Evolutionary conservation across 2,797 vertebrate species (phyloP).

Genomic region (Aeoliscus strigatus): DNA sequence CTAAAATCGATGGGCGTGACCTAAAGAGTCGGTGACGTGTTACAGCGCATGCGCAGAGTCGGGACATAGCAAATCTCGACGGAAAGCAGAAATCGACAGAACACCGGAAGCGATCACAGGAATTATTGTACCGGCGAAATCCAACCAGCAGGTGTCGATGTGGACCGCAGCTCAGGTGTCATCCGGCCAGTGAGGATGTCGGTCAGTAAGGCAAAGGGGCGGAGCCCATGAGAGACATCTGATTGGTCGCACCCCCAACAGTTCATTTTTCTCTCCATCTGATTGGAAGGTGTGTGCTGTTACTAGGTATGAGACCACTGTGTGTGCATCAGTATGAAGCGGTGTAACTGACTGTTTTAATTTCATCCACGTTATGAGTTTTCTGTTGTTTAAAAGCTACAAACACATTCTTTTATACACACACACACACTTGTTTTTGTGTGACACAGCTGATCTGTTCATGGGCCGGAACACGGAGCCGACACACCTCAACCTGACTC

Average conservation of each 20-base stretch:
- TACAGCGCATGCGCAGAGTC: too few relatives aligned
- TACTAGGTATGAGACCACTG: slow-evolving; percentile 46
- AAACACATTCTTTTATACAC: too few relatives aligned
- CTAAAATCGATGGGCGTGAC: too few relatives aligned
- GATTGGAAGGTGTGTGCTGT: slow-evolving; percentile 57
- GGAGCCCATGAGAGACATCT: slow-evolving; percentile 32
- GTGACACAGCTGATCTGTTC: slow-evolving; percentile 20
- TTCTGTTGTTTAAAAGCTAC: slow-evolving; percentile 15
- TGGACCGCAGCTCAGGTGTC: slow-evolving; percentile 11
- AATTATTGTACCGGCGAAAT: not conserved
- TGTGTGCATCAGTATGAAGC: slow-evolving; percentile 17
- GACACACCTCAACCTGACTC: slow-evolving; percentile 26
- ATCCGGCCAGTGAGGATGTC: slow-evolving; percentile 28
- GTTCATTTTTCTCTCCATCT: slow-evolving; percentile 48
- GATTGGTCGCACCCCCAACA: slow-evolving; percentile 74
- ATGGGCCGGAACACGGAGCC: slow-evolving; percentile 9
- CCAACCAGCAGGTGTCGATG: slow-evolving; percentile 44
- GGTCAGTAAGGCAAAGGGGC: slow-evolving; percentile 68
- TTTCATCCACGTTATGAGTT: too few relatives aligned
- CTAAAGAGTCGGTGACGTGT: too few relatives aligned
- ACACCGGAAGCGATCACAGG: too few relatives aligned
- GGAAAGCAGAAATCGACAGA: too few relatives aligned
- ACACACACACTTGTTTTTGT: slow-evolving; percentile 2
- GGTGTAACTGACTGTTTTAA: too few relatives aligned
- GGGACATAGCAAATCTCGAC: too few relatives aligned